phyloP scores from a whole-genome alignment of 2,113 vertebrate genomes.

The Psilopogon haemacephalus region DNA sequence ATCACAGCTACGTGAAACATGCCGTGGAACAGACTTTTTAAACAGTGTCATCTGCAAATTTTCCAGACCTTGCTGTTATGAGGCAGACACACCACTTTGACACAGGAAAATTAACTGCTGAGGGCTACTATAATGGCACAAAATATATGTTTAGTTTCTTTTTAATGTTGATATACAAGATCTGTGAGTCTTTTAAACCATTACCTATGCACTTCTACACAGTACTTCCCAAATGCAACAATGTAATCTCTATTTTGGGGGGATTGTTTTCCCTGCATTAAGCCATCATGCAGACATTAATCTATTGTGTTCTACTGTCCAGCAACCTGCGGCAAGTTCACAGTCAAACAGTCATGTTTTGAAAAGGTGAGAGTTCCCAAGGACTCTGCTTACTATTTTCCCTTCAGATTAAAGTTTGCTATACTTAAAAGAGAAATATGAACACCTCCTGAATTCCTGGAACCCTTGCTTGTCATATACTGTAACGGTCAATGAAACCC shows the following conservation, averaged over 20 bases:
- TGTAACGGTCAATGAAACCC: neutral
- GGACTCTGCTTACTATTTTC: neutral
- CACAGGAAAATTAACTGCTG: neutral
- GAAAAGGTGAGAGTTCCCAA: neutral
- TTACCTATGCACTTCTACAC: neutral
- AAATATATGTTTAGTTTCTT: too few relatives aligned
- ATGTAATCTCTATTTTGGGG: neutral
- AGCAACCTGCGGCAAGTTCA: neutral
- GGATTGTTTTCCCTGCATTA: neutral
- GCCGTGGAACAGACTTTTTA: neutral
- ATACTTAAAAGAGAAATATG: neutral
- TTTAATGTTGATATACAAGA: neutral
- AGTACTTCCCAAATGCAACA: neutral
- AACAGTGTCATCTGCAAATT: neutral
- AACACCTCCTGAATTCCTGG: neutral
- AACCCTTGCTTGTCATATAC: neutral
- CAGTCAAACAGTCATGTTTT: fast-evolving
- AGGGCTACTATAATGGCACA: fast-evolving
- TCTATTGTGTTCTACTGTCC: neutral
- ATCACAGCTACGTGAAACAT: neutral
- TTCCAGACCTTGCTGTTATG: neutral
- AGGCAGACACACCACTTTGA: neutral
- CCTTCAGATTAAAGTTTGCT: neutral
- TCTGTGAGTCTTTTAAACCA: neutral
- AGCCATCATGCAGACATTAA: neutral